phyloP scores from a whole-genome alignment of 2,888 invertebrate genomes.

The Carcina quercana region DNA sequence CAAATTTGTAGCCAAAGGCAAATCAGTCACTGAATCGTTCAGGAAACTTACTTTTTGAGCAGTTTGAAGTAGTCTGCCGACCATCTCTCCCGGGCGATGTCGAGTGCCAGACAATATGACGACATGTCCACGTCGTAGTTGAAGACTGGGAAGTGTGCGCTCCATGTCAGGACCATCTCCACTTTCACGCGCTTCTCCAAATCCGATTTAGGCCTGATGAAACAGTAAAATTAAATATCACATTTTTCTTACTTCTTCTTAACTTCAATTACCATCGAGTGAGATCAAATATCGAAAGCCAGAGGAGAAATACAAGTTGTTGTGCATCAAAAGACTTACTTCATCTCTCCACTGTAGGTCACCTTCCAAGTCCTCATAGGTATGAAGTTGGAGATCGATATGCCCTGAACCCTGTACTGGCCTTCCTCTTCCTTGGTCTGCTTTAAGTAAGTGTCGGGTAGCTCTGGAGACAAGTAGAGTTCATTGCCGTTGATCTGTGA shows the following conservation, averaged over 20 bases:
- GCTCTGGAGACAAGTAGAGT: conserved; percentile 71
- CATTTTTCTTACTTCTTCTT: not conserved
- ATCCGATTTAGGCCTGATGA: conserved; percentile 34
- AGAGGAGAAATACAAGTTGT: not conserved
- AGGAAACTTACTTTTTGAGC: conserved; percentile 74
- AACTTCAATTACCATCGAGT: not conserved
- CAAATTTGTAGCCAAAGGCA: too few species aligned
- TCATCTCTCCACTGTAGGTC: conserved; percentile 78
- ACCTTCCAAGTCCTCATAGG: conserved; percentile 83
- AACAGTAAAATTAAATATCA: not conserved
- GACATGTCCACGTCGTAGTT: conserved; percentile 81
- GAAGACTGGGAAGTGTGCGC: conserved; percentile 75
- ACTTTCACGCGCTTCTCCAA: conserved; percentile 58
- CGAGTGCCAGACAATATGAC: conserved; percentile 73
- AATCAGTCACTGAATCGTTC: too few species aligned
- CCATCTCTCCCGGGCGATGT: conserved; percentile 81
- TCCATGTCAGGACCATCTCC: conserved; percentile 74
- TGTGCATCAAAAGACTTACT: conserved; percentile 40
- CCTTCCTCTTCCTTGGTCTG: conserved; percentile 59
- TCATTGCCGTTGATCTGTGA: conserved; percentile 72
- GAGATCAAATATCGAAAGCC: not conserved
- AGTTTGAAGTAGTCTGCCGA: conserved; percentile 77
- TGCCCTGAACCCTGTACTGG: conserved; percentile 76
- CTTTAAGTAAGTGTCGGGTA: conserved; percentile 75
- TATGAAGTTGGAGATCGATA: conserved; percentile 72